Base-by-base conservation (phyloP, 2,113 vertebrate species). In the Eulemur macaco region DNA sequence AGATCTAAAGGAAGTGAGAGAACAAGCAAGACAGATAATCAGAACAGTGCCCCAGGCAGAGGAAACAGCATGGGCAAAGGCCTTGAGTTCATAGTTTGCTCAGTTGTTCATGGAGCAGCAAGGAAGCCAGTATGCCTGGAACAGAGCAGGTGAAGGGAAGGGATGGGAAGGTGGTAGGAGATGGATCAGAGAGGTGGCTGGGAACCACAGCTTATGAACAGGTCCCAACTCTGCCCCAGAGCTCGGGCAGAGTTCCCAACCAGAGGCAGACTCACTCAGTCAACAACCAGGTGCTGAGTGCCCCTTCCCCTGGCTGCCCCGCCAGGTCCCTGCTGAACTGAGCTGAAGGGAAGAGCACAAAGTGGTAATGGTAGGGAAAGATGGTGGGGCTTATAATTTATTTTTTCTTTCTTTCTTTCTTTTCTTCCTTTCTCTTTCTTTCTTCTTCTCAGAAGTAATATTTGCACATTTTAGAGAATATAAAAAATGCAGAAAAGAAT, bases 211-310 rank as follows among this genome's bases (percentile, higher is more conserved):
- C 6, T 74, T 8, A 34, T 0, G n/a, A 5, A 11, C 47, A 76
- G 15, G 29, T 34, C 37, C 54, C n/a, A 69, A 64, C 42, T 42
- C 42, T 42, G 42, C 42, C 78, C 15, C 21, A 3, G 3, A 54
- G 73, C 52, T 73, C 21, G 8, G 58, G 76, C 81, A 64, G 76
- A 58, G 13, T 47, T 83, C 52, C 66, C 31, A 29, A 58, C 14
- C 58, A 2, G 20, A 3, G 42, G n/a, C 50, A 45, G 6, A 45
- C 54, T 64, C 21, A 52, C 5, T 23, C n/a, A 1, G 15, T 9
- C 17, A 21, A 76, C 69, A 54, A 47, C 17, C 0, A 18, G 10
- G 1, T 8, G 0, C 13, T 34, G 9, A 42, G 5, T 4, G 8
- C 25, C 42, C 80, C 20, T 10, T n/a, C 14, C 42, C 27, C 85